phyloP scores from a whole-genome alignment of 2,888 invertebrate species.

The Uloborus plumipes region DNA sequence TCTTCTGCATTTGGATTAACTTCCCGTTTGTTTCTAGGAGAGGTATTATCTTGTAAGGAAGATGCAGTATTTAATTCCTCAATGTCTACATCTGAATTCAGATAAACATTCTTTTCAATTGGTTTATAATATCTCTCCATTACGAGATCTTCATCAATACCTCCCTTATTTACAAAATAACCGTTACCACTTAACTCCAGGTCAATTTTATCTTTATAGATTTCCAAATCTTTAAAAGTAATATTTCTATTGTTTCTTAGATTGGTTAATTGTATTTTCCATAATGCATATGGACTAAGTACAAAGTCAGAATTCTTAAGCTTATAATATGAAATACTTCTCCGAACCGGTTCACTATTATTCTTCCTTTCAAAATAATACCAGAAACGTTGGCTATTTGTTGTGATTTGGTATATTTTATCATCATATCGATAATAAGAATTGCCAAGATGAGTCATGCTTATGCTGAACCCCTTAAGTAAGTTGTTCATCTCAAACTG shows the following conservation, averaged over 20 bases:
- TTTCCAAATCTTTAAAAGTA: slow-evolving; percentile 9
- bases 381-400: not conserved
- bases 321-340: slow-evolving; percentile 3
- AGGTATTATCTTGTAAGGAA: too few species aligned
- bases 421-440: slow-evolving; percentile 12
- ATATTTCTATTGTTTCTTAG: not conserved
- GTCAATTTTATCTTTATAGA: slow-evolving; percentile 11
- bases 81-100: too few species aligned
- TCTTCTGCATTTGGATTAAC: too few species aligned
- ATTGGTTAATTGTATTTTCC: slow-evolving; percentile 5
- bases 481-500: not conserved
- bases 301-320: slow-evolving; percentile 11
- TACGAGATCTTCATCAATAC: too few species aligned
- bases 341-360: slow-evolving; percentile 1
- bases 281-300: slow-evolving; percentile 24
- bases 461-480: slow-evolving; percentile 11
- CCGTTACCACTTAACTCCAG: slow-evolving; percentile 14
- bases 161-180: slow-evolving; percentile 14
- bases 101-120: too few species aligned
- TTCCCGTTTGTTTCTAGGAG: too few species aligned
- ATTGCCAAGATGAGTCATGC: slow-evolving; percentile 9
- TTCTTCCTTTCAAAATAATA: slow-evolving; percentile 4
- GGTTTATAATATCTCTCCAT: too few species aligned
- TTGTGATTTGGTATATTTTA: slow-evolving; percentile 10
- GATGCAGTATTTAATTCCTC: too few species aligned